A percentile compares a stretch with the other conserved stretches of the same genome.
phyloP scores from a whole-genome alignment of 2,888 invertebrate species.

The Exephanes ischioxanthus region DNA sequence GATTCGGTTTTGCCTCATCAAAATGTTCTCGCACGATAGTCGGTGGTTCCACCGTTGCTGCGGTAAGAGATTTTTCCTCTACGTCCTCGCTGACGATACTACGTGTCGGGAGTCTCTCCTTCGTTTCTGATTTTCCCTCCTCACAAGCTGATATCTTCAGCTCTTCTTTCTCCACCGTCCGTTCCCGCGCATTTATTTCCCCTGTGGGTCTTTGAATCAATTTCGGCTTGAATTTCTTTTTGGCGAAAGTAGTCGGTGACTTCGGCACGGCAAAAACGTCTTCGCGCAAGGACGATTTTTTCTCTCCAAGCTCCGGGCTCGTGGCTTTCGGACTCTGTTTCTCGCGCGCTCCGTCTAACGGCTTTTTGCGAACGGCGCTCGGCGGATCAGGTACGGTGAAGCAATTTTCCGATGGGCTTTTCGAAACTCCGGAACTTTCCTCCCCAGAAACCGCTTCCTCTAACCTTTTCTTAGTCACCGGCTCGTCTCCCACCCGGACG shows the following conservation, averaged over 20 bases:
- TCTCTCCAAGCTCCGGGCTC: too few relatives aligned
- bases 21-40: not conserved
- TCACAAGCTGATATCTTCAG: not conserved
- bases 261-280: not conserved
- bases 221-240: not conserved
- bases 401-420: not conserved
- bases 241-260: not conserved
- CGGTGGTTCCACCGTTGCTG: not conserved
- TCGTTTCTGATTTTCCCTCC: not conserved
- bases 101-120: not conserved
- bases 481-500: not conserved
- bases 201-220: not conserved
- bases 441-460: not conserved
- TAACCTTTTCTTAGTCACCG: not conserved
- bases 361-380: not conserved
- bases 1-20: not conserved
- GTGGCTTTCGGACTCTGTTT: not conserved
- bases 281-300: not conserved
- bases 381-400: not conserved
- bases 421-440: not conserved
- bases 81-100: not conserved
- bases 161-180: not conserved
- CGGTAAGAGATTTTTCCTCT: not conserved
- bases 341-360: not conserved
- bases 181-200: not conserved